Evolutionary conservation across 2,113 vertebrate species (phyloP).

Genomic region (Atractosteus spatula): DNA sequence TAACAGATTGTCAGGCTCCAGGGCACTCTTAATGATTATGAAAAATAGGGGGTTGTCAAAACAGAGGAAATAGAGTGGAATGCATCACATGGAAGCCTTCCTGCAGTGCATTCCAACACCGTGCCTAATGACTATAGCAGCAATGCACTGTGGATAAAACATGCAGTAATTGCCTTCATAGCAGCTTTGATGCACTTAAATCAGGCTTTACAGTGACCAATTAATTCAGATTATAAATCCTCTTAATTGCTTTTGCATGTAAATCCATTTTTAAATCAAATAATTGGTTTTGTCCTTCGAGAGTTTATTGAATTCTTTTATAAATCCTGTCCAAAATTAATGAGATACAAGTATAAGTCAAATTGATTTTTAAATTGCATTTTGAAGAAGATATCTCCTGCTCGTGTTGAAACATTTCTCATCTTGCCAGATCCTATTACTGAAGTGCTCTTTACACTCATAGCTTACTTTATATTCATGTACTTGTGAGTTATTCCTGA

Average conservation of each 20-base stretch:
- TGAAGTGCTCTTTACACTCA: too few species aligned
- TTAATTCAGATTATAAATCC: neutral
- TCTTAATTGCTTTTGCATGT: neutral
- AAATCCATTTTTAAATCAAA: neutral
- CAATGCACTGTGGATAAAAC: slow-evolving; percentile 15
- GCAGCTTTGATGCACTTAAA: neutral
- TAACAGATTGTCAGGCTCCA: slow-evolving; percentile 49
- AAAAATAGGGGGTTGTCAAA: slow-evolving; percentile 39
- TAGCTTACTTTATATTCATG: too few species aligned
- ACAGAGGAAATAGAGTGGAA: slow-evolving; percentile 56
- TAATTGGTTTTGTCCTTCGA: too few species aligned
- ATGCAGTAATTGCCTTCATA: neutral
- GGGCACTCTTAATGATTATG: slow-evolving; percentile 43
- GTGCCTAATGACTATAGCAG: slow-evolving; percentile 25
- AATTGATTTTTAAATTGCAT: too few species aligned
- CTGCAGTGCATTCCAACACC: slow-evolving; percentile 51
- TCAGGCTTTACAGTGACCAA: neutral
- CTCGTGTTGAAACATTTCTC: too few species aligned
- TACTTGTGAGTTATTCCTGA: too few species aligned
- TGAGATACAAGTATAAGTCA: too few species aligned
- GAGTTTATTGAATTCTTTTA: neutral
- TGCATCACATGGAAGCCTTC: slow-evolving; percentile 68
- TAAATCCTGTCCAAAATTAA: too few species aligned
- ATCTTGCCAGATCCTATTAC: too few species aligned
- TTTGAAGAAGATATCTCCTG: too few species aligned